Evolutionary conservation across 1,140 invertebrate genomes (phyloP).

Genomic region (Drosophila rhopaloa): DNA sequence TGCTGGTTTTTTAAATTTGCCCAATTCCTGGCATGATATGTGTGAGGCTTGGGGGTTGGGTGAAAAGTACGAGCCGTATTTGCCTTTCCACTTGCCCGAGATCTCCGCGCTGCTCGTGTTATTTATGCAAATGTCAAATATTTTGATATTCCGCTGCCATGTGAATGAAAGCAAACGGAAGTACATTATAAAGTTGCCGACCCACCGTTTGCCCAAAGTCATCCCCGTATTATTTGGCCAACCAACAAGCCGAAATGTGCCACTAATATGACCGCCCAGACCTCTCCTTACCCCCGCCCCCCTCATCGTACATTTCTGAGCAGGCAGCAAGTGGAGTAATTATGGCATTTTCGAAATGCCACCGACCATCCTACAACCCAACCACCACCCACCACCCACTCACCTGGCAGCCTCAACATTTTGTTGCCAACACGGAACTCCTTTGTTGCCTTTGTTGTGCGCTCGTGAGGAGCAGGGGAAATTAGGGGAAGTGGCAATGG

Average conservation of each 20-base stretch:
- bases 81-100: constrained; percentile 43
- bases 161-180: constrained; percentile 77
- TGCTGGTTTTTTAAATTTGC: constrained; percentile 62
- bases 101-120: constrained; percentile 55
- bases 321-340: constrained; percentile 64
- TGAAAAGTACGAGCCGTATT: constrained; percentile 30
- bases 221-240: constrained; percentile 65
- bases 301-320: constrained; percentile 12
- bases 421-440: constrained; percentile 48
- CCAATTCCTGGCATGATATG: constrained; percentile 67
- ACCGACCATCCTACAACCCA: constrained; percentile 6
- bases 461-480: neutral
- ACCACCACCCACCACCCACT: neutral
- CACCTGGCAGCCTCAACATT: constrained; percentile 39
- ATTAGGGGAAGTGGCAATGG: constrained; percentile 3
- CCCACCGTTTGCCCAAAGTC: neutral
- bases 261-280: constrained; percentile 64
- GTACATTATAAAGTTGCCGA: constrained; percentile 75
- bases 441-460: constrained; percentile 40
- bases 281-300: neutral
- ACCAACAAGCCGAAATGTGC: constrained; percentile 67
- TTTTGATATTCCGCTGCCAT: constrained; percentile 79
- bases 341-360: constrained; percentile 74
- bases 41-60: constrained; percentile 25
- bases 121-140: constrained; percentile 82